phyloP scores from a whole-genome alignment of 2,888 invertebrate genomes.

The Pammene aurita region DNA sequence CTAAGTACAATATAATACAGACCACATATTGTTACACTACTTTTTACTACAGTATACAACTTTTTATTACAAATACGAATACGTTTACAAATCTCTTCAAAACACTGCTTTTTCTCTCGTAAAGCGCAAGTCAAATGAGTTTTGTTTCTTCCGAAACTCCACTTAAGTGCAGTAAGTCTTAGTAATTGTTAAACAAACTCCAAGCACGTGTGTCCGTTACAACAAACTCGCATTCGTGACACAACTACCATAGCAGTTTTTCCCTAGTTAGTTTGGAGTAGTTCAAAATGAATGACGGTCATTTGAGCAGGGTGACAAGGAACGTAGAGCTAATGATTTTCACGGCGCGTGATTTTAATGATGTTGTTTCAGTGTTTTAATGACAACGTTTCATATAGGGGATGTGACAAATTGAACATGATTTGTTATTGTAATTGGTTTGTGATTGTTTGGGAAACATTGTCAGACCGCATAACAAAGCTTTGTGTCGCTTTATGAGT shows the following conservation, averaged over 20 bases:
- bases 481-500: background rate
- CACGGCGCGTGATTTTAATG: conserved; percentile 36
- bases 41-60: too few relatives aligned
- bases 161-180: conserved; percentile 13
- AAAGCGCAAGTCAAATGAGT: background rate
- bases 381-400: conserved; percentile 17
- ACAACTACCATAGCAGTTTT: conserved; percentile 66
- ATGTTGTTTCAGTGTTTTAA: conserved; percentile 33
- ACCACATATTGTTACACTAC: too few relatives aligned
- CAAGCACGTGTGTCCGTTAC: conserved; percentile 48
- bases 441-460: conserved; percentile 2
- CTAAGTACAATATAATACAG: too few relatives aligned
- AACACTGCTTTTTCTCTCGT: background rate
- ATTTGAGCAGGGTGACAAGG: conserved; percentile 67
- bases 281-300: conserved; percentile 71
- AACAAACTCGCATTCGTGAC: conserved; percentile 57
- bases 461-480: conserved; percentile 4
- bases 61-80: background rate
- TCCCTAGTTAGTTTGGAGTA: conserved; percentile 69
- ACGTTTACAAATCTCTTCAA: background rate
- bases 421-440: conserved; percentile 11
- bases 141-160: conserved; percentile 5
- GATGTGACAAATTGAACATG: conserved; percentile 2
- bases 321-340: conserved; percentile 39
- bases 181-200: conserved; percentile 32